Percentiles rank a stretch among this genome's conserved stretches.
These are phyloP conservation scores for Epizoanthus stellaris DNA, from an alignment of 92 coral and sea anemone genomes.

Conservation along the genomic window DNA sequence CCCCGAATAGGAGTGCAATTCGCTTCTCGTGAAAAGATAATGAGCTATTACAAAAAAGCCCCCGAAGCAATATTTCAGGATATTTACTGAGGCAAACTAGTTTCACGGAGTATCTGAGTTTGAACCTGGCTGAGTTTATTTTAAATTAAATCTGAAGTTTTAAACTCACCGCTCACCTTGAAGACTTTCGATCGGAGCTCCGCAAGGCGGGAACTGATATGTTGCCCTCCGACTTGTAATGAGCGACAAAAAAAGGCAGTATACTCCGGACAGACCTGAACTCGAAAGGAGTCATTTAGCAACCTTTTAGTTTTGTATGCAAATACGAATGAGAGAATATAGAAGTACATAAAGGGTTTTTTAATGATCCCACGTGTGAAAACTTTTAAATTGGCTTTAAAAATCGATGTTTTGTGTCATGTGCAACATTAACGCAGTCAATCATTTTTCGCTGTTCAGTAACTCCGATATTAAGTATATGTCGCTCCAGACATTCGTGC, in stretches of 20 bases:
- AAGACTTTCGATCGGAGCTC: not conserved
- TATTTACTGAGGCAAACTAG: constrained; percentile 8
- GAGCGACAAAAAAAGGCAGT: constrained; percentile 16
- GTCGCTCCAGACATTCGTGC: not conserved
- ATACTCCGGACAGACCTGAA: constrained; percentile 9
- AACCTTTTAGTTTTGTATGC: constrained; percentile 50
- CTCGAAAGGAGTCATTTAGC: constrained; percentile 48
- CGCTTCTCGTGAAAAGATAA: constrained; percentile 40
- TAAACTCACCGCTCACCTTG: constrained; percentile 22
- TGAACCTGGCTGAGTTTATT: constrained; percentile 7
- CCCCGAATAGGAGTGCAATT: not conserved
- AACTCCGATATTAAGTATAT: constrained; percentile 8
- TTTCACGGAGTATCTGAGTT: not conserved
- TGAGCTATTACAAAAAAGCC: constrained; percentile 27
- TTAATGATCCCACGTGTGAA: constrained; percentile 54
- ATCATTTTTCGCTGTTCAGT: constrained; percentile 11
- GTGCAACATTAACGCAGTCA: constrained; percentile 11
- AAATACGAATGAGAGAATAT: constrained; percentile 38
- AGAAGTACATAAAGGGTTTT: constrained; percentile 48
- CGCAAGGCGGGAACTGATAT: not conserved
- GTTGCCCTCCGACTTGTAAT: constrained; percentile 17
- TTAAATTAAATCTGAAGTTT: not conserved
- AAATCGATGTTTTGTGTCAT: constrained; percentile 32
- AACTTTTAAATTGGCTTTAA: constrained; percentile 43
- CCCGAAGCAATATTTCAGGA: not conserved